These are phyloP conservation scores for Cyprinodon tularosa DNA, from an alignment of 2,113 vertebrate genomes.

Conservation along the genomic window DNA sequence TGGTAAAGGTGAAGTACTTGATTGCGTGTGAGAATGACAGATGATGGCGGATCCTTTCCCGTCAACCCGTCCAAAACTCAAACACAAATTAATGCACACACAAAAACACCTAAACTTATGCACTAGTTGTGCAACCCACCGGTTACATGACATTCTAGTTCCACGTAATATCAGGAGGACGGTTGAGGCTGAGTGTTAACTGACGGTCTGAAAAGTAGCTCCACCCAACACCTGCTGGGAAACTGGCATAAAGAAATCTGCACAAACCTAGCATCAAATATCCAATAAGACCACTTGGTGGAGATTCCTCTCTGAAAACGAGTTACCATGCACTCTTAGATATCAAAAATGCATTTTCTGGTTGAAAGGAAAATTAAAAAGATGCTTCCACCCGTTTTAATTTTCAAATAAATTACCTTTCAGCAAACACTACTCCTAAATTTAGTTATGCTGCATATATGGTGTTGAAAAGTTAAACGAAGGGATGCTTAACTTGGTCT, in stretches of 20 bases:
- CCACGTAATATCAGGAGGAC: constrained; percentile 75
- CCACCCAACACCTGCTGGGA: constrained; percentile 62
- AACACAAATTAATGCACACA: background rate
- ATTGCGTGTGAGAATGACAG: constrained; percentile 28
- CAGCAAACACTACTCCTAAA: background rate
- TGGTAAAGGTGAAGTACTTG: background rate
- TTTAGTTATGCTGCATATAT: background rate
- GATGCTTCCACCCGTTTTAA: background rate
- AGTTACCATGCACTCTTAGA: constrained; percentile 10
- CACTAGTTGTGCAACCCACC: background rate
- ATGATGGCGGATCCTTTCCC: constrained; percentile 7
- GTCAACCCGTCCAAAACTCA: constrained; percentile 17
- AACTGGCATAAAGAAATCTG: constrained; percentile 14
- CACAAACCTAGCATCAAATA: constrained; percentile 5
- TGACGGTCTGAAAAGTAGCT: constrained; percentile 40
- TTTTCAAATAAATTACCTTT: background rate
- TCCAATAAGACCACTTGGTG: background rate
- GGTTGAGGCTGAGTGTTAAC: constrained; percentile 60
- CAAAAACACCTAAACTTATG: constrained; percentile 9
- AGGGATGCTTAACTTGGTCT: background rate
- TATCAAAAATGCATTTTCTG: background rate
- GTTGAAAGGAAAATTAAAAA: background rate
- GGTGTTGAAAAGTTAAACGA: background rate
- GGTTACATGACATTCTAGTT: constrained; percentile 30
- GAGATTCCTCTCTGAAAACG: background rate